Base-by-base conservation (phyloP, 2,797 vertebrate species). In the Anableps anableps region DNA sequence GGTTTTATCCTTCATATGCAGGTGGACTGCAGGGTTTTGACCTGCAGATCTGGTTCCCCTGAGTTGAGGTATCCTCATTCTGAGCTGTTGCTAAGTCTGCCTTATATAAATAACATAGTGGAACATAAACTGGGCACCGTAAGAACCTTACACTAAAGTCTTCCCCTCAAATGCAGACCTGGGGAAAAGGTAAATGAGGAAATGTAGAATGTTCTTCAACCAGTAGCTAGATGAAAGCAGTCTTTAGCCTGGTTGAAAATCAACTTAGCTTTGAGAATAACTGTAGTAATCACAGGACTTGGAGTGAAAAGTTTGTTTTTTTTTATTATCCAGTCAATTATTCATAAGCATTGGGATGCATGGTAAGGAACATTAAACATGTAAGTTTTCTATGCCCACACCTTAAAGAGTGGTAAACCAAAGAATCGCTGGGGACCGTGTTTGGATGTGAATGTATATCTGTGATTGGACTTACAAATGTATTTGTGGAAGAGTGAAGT, bases 391-490 rank as follows among this genome's bases (percentile, higher is more conserved):
- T 38, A 66, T 91, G 72, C 45, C 62, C 76, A 75, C 50, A 80
- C 85, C 66, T 88, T 83, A 87, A 70, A 83, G 76, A 29, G 72
- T 76, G 50, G 60, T 0, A 83, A 78, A 79, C 9, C 50, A n/a
- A 38, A 11, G 64, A 80, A 79, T 29, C 31, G 31, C 74, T 29
- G 21, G 5, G n/a, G 14, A 62, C 47, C 36, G 9, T 9, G 34
- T 70, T 68, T 66, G 45, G 36, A 34, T 77, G 36, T 76, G 29
- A 34, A 19, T 5, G 74, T 75, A 38, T 29, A 31, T 45, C 34
- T 36, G 17, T 53, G 50, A 66, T 47, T 64, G 34, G 31, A 31
- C n/a, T 9, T 62, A 19, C 2, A 17, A 21, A 62, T 60, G 29
- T 48, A 36, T 45, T 58, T 75, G 74, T 75, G 26, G 16, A 62